Base-by-base conservation (phyloP, 2,113 vertebrate genomes). In the Sminthopsis crassicaudata region DNA sequence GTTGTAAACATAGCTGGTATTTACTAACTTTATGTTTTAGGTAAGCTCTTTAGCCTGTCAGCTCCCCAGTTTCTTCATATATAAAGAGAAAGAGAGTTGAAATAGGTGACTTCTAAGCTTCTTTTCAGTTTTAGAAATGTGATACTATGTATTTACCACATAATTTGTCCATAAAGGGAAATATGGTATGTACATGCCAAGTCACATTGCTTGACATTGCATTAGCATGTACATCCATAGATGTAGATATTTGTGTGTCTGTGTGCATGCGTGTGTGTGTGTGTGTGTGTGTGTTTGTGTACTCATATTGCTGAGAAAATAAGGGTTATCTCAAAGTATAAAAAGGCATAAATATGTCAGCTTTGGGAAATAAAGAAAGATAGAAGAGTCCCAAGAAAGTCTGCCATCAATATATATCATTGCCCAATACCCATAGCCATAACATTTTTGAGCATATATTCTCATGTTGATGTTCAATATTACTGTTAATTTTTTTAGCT, bases 321-420 rank as follows among this genome's bases (percentile, higher is more conserved):
- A 7, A 57, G 4, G 88, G 1, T 4, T 76, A 0, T 26, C 91
- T 51, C 25, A 46, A 90, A 52, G 25, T 46, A 89, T 90, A 12
- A n/a, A 90, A 0, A 25, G 46, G 46, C 14, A 54, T 46, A 93
- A 96, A 1, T 1, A 24, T 1, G 12, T 36, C 19, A 93, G 14
- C 54, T 52, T 30, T 60, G 55, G n/a, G 1, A 95, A 97, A 96
- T 76, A 91, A 92, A 96, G 27, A 94, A 42, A 91, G 3, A 46
- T 24, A 88, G 46, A 95, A 93, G 0, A 0, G 0, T 92, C 89
- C 2, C 53, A 93, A 94, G 52, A 11, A 94, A 53, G 12, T 6
- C 94, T 12, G 57, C 1, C 12, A n/a, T 84, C 0, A 23, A 53
- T 8, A 26, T 89, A 5, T 89, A 92, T 91, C 24, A 91, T 12